Percentiles rank a stretch among this genome's conserved stretches.
These are phyloP conservation scores for Gymnodraco acuticeps DNA, from an alignment of 2,797 vertebrate species.

Conservation along the genomic window DNA sequence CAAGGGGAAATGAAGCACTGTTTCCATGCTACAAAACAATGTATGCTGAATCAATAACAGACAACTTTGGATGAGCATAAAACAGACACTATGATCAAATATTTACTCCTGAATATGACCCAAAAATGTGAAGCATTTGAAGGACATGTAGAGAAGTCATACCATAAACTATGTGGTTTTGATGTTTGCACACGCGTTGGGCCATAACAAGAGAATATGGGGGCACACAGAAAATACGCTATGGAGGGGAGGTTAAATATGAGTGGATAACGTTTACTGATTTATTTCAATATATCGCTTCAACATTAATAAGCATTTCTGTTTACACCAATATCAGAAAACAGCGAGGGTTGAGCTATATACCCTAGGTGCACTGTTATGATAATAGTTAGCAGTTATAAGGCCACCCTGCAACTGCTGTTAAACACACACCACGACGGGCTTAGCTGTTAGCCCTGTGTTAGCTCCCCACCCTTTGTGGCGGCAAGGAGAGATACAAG, in stretches of 20 bases:
- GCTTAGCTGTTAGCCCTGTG: conserved; percentile 60
- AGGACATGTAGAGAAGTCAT: background rate
- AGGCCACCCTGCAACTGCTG: conserved; percentile 12
- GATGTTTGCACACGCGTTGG: background rate
- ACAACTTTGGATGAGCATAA: background rate
- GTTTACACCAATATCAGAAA: background rate
- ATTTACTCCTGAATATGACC: background rate
- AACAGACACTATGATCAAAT: background rate
- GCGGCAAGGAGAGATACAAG: conserved; percentile 27
- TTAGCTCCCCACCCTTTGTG: conserved; percentile 41
- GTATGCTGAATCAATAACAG: background rate
- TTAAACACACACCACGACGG: conserved; percentile 66
- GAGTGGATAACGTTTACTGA: background rate
- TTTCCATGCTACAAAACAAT: background rate
- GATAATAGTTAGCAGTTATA: conserved; percentile 4
- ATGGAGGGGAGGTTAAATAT: background rate
- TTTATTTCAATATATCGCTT: background rate
- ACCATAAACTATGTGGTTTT: background rate
- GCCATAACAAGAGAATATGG: background rate
- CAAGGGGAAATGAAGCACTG: background rate
- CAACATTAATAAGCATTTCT: background rate
- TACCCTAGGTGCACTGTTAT: background rate
- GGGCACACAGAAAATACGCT: background rate
- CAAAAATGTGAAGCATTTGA: background rate
- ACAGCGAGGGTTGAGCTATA: background rate